A percentile compares a stretch with the other conserved stretches of the same genome.
phyloP scores from a whole-genome alignment of 2,113 vertebrate species.

The Charina bottae region DNA sequence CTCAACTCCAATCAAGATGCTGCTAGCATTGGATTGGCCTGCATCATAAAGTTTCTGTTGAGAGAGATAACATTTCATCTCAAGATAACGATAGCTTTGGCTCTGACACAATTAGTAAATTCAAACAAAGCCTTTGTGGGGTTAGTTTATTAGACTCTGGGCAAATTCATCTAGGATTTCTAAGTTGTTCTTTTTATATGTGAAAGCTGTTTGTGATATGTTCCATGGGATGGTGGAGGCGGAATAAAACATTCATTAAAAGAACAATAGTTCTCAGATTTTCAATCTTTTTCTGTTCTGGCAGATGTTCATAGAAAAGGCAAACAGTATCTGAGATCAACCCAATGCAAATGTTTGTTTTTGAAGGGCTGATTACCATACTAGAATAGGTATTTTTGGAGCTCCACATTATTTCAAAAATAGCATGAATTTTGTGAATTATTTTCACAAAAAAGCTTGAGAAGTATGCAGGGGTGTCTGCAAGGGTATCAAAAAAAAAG shows the following conservation, averaged over 20 bases:
- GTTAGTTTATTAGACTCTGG: background rate
- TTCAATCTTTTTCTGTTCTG: background rate
- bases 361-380: background rate
- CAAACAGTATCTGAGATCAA: background rate
- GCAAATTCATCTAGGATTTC: background rate
- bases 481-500: background rate
- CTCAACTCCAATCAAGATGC: background rate
- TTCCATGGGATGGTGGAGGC: background rate
- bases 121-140: background rate
- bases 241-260: background rate
- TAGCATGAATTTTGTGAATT: background rate
- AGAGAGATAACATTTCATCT: background rate
- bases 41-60: background rate
- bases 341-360: background rate
- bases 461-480: background rate
- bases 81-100: background rate
- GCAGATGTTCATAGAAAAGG: background rate
- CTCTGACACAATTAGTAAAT: background rate
- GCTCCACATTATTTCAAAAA: background rate
- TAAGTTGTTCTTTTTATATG: background rate
- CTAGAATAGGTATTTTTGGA: background rate
- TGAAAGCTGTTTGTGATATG: background rate
- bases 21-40: background rate
- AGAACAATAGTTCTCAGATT: background rate
- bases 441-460: background rate